Base-by-base conservation (phyloP, 2,888 invertebrate genomes). In the Drosophila putrida region DNA sequence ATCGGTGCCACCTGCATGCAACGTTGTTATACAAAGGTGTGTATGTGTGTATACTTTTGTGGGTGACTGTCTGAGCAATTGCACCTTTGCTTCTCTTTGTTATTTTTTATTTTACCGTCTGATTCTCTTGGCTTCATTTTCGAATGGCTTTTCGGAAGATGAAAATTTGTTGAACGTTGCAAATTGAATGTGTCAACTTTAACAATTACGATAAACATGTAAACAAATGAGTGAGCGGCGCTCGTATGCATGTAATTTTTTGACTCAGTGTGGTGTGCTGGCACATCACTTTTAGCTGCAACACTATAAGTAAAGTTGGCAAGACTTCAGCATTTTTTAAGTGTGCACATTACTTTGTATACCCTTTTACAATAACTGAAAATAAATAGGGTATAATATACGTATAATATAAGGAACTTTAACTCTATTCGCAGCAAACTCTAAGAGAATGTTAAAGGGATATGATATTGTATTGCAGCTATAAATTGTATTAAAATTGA, bases 1-100 rank as follows among this genome's bases (percentile, higher is more conserved):
- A 81, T 86, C 80, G 86, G 76, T 81, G 66, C 87, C 81, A 86
- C 61, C 76, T 76, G 76, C 78, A 65, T 51, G 51, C 64, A 59
- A 60, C 25, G 35, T 13, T 41, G 36, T 27, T 2, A 6, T 20
- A 2, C 15, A n/a, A 10, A 28, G n/a, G n/a, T 8, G 25, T 15
- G 8, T 9, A 11, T 20, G 54, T 46, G 54, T 35, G 64, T 27
- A 39, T 41, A 35, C 28, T 25, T 38, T 9, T 36, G 53, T 66
- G 74, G 60, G 57, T 64, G 60, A 58, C 28, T 50, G 59, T 53
- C 38, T 62, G 35, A 65, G 25, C 41, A 51, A 60, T 57, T 28
- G 44, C 64, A 10, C 0, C 28, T 53, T 59, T 71, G 77, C 72
- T 75, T 61, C 51, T 77, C 74, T 75, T 71, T 65, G 38, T 11